Base-by-base conservation (phyloP, 2,797 vertebrate species). In the Psittacula derbiana region DNA sequence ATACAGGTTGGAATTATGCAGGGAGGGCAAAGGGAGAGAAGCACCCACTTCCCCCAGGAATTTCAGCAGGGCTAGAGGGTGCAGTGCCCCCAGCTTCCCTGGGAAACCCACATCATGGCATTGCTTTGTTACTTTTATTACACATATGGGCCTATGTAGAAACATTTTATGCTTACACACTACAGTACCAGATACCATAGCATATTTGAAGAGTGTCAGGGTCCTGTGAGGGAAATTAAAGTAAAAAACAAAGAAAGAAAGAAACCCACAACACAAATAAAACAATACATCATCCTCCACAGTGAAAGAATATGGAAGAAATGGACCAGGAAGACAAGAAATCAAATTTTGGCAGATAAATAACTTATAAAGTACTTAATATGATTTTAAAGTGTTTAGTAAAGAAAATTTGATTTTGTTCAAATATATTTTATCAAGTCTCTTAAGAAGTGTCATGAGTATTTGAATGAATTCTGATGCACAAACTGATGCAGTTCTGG, bases 61-160 rank as follows among this genome's bases (percentile, higher is more conserved):
- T 74, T 61, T 53, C 44, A 57, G 69, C 47, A 86, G 55, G 20
- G 5, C 20, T 33, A 2, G 0, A 40, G 18, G 60, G 24, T 0
- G 0, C 16, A 1, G 27, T 6, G 2, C 66, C 82, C 49, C 65
- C 40, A 58, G 19, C 3, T 21, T 82, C 41, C 52, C 53, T 23
- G 28, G 23, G 75, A 93, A 94, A 74, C 27, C 71, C 78, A 57
- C 49, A 85, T 67, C 0, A 0, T 20, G 7, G 19, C 46, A 72
- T 18, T 0, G 0, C 27, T 47, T 43, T 1, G 0, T 49, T 33
- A 23, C 11, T 90, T 83, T 40, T 66, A 36, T 19, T 60, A 20
- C 31, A n/a, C 5, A 14, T 12, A 33, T 16, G 21, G 46, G 50
- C 21, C 20, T 11, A 8, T 16, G 9, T 24, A 47, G 61, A 91